These are phyloP conservation scores for Diuraphis noxia DNA, from an alignment of 1,140 invertebrate genomes.

Conservation along the genomic window DNA sequence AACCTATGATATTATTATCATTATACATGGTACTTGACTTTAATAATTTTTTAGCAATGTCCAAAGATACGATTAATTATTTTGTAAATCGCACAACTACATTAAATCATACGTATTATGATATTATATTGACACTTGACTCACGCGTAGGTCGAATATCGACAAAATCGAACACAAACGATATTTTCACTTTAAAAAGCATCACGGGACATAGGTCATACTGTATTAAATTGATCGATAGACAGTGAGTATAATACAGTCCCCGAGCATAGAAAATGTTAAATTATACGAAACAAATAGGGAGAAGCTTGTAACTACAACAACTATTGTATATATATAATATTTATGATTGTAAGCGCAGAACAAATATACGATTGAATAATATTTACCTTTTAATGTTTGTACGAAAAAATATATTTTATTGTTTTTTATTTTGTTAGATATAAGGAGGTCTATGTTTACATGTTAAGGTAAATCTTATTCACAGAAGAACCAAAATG, in stretches of 20 bases:
- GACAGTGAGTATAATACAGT: not conserved
- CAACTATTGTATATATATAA: not conserved
- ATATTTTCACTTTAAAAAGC: not conserved
- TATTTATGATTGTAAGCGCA: not conserved
- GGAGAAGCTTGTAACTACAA: not conserved
- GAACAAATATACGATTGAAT: not conserved
- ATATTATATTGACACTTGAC: not conserved
- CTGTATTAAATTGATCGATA: not conserved
- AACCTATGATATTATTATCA: not conserved
- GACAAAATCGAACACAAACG: not conserved
- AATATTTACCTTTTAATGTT: constrained; percentile 13
- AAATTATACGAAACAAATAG: not conserved
- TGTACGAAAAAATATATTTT: not conserved
- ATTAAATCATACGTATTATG: no score
- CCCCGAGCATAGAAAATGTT: not conserved
- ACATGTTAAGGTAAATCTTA: not conserved
- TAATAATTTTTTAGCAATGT: not conserved
- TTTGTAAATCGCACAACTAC: not conserved
- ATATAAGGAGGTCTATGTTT: not conserved
- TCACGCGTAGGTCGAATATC: no score
- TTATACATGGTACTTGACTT: not conserved
- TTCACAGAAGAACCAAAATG: not conserved
- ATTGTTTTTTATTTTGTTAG: not conserved
- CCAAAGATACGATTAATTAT: not conserved
- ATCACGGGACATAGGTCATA: not conserved